Base-by-base conservation (phyloP, 53 echinoderm and acorn worm species). In the Temnopleurus reevesii region DNA sequence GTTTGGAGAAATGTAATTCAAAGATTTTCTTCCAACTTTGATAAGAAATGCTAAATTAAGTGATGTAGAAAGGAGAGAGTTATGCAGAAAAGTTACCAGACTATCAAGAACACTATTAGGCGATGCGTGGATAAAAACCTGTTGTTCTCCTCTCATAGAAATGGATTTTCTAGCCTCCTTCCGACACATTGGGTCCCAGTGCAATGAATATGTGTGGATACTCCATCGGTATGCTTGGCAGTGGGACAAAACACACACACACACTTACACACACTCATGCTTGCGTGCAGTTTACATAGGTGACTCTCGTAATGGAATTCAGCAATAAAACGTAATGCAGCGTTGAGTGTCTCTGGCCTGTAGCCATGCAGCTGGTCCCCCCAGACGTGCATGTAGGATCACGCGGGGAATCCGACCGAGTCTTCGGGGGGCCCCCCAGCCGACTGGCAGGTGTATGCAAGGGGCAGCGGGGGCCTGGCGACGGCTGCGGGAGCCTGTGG, bases 331-430 rank as follows among this genome's bases (percentile, higher is more conserved):
- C 79, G 79, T 83, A 83, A 83, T 83, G 83, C 55, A 56, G 55
- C 27, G 80, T 55, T 55, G 54, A 55, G 55, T 83, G 53, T 83
- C 79, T 79, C 28, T 55, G 81, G 83, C 83, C 83, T 55, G 83
- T 83, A 83, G 83, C 83, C n/a, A 83, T 83, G 83, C 83, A 83
- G 53, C 83, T 83, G 83, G 83, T 55, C 55, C 53, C 83, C 83
- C 47, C 29, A 79, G 79, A 79, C 79, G 29, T 79, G 79, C 79
- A 79, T 79, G 79, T 79, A 79, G 45, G 79, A 79, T 79, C 79
- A 79, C 30, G 79, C 46, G 30, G 53, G 79, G 49, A 79, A 49
- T 49, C 79, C 49, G 46, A 49, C 79, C 46, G 43, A 49, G 29
- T 46, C 46, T 29, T 79, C 29, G 51, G 53, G 79, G 79, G 46